phyloP scores from a whole-genome alignment of 2,888 invertebrate genomes.

The Tipula confusa region DNA sequence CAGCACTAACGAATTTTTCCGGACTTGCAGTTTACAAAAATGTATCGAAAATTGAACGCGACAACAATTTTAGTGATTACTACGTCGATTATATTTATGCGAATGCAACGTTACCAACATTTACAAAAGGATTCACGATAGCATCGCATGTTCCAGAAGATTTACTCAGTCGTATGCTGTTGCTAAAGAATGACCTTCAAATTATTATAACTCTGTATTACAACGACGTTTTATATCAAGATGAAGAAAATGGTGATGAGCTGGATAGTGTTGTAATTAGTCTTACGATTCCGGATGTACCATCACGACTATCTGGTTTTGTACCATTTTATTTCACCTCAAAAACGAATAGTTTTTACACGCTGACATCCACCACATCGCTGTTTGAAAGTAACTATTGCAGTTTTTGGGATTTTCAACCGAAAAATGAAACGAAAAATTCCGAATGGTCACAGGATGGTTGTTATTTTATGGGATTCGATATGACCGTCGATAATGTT shows the following conservation, averaged over 20 bases:
- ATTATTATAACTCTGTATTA: constrained; percentile 55
- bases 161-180: constrained; percentile 48
- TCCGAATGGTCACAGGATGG: constrained; percentile 55
- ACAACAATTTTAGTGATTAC: constrained; percentile 35
- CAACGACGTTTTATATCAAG: constrained; percentile 55
- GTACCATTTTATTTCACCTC: constrained; percentile 54
- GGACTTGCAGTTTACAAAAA: constrained; percentile 42
- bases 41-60: constrained; percentile 15
- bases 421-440: constrained; percentile 35
- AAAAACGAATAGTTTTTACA: constrained; percentile 36
- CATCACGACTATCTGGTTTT: constrained; percentile 54
- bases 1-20: constrained; percentile 43
- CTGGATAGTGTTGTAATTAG: constrained; percentile 55
- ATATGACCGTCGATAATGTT: constrained; percentile 38
- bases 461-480: constrained; percentile 47
- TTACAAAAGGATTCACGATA: constrained; percentile 50
- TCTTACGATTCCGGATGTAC: constrained; percentile 57
- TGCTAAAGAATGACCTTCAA: constrained; percentile 42
- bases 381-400: constrained; percentile 45
- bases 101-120: background rate
- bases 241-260: constrained; percentile 39
- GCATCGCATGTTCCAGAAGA: constrained; percentile 54
- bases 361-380: constrained; percentile 39
- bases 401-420: constrained; percentile 58
- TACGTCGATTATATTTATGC: constrained; percentile 35